Evolutionary conservation across 1,140 invertebrate species (phyloP).

Genomic region (Gonioctena quinquepunctata): DNA sequence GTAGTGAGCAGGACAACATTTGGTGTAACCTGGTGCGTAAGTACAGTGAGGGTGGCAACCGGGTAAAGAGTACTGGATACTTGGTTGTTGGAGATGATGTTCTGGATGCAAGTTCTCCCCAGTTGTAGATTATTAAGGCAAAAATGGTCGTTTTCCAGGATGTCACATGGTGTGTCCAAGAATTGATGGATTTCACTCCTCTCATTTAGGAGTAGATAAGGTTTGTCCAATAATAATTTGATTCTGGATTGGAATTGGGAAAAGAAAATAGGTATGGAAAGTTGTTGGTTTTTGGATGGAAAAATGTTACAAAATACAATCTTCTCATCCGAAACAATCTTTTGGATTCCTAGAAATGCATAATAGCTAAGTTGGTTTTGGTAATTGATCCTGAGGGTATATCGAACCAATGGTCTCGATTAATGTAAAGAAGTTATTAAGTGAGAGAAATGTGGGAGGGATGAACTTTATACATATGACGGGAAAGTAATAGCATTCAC

Average conservation of each 20-base stretch:
- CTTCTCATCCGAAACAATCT: background rate
- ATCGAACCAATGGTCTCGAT: background rate
- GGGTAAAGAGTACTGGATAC: background rate
- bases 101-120: too few relatives aligned
- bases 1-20: background rate
- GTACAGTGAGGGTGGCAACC: background rate
- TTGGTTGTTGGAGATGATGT: background rate
- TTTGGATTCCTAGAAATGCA: background rate
- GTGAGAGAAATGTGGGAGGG: background rate
- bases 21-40: background rate
- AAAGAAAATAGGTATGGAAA: background rate
- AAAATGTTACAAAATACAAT: background rate
- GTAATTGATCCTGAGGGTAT: background rate
- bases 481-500: background rate
- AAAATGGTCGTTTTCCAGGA: background rate
- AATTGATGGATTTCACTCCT: background rate
- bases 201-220: background rate
- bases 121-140: background rate
- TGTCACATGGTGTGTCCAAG: background rate
- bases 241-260: background rate
- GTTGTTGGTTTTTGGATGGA: background rate
- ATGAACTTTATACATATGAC: background rate
- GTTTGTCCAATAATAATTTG: background rate
- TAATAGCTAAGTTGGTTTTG: background rate
- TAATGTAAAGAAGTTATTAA: background rate